Conservation (phyloP, 1,140 invertebrate species). For the Nebria ingens region DNA sequence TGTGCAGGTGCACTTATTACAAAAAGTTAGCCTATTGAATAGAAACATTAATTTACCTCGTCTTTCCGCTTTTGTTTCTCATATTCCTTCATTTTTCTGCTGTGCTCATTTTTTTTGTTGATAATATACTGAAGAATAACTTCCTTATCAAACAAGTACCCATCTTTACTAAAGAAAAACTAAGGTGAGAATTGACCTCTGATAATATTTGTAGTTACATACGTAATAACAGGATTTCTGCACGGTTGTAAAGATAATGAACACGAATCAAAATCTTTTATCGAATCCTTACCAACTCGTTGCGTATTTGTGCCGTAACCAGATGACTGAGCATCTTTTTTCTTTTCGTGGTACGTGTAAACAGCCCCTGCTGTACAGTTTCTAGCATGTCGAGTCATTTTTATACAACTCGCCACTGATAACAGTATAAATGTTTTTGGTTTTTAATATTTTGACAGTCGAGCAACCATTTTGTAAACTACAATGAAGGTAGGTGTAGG, state of each 20-base stretch:
- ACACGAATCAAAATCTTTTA: constrained; percentile 98
- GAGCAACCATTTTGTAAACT: too few species aligned
- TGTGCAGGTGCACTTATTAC: background rate
- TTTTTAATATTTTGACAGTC: too few species aligned
- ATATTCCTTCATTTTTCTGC: constrained; percentile 83
- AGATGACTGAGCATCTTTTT: constrained; percentile 88
- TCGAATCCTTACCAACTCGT: constrained; percentile 90
- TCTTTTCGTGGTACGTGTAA: constrained; percentile 97
- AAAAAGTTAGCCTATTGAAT: too few species aligned
- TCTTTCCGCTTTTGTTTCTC: constrained; percentile 78
- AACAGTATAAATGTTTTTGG: too few species aligned
- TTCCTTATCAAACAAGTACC: constrained; percentile 95
- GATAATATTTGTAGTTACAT: constrained; percentile 30
- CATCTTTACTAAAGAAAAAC: constrained; percentile 60
- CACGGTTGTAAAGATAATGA: constrained; percentile 94
- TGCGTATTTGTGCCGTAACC: constrained; percentile 77
- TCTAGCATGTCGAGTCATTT: constrained; percentile 89
- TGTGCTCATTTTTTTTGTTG: constrained; percentile 88
- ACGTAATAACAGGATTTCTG: constrained; percentile 78
- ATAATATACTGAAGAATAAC: constrained; percentile 93
- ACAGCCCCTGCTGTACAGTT: constrained; percentile 98
- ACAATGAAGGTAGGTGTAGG: too few species aligned
- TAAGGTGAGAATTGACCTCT: too few species aligned
- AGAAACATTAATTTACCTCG: constrained; percentile 38
- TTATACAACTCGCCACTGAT: too few species aligned